Evolutionary conservation across 2,888 invertebrate species (phyloP), one percentile per base, ranked within the genome.

Genomic region (Zaprionus bogoriensis): DNA sequence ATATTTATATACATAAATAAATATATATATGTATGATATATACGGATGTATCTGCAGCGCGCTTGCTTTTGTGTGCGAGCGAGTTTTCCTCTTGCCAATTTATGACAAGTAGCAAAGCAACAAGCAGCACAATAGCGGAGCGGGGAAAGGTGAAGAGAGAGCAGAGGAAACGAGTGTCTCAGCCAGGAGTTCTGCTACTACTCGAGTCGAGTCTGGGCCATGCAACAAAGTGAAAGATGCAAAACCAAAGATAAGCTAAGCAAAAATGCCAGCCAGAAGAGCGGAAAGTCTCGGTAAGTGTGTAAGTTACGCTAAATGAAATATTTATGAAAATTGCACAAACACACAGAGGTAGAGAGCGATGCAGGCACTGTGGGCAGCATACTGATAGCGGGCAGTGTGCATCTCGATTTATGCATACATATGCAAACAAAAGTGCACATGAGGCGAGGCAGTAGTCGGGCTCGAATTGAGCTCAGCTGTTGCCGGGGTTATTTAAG

Each of bases 261-360:
- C 64, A 66, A 79, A 68, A 76, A 71, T 74, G 51, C 42, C 48
- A 70, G 51, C 38, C 58, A 72, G 60, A 70, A 68, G 57, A 65
- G 65, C 39, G 57, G 45, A 70, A 69, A 67, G 57, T 74, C 66
- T 51, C 23, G 67, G 65, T 64, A 78, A 80, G 67, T 83, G 68
- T 77, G 67, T 79, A 79, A 68, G 66, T 70, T 68, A 68, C 67
- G 65, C 73, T 75, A 87, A 84, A 87, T 87, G 78, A 87, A 85
- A 87, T 85, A 84, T 84, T 81, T 82, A 83, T 83, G 87, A 74
- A 84, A 78, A 84, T 87, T 64, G 87, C 67, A 65, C 55, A 57
- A 59, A 66, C 39, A 53, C 32, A 55, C 12, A 59, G n/a, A 17
- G 6, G 41, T 4, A 39, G 7, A 17, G 7, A 32, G 23, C 3